Percentiles rank a stretch among this genome's conserved stretches.
Evolutionary conservation across 2,797 vertebrate genomes (phyloP).

Genomic region (Pelodytes ibericus): DNA sequence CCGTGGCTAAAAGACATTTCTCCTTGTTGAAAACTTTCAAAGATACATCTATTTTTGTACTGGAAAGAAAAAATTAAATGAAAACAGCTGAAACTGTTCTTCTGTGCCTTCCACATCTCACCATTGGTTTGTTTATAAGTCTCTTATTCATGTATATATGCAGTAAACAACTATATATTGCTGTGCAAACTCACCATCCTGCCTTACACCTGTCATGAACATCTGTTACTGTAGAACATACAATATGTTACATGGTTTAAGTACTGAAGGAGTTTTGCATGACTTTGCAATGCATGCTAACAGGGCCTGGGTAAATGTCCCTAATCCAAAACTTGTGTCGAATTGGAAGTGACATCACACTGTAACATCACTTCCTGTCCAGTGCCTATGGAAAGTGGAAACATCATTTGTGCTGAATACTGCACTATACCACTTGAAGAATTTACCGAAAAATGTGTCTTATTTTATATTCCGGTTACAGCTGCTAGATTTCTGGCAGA

Average conservation of each 20-base stretch:
- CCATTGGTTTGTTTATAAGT: neutral
- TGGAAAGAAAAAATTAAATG: conserved; percentile 31
- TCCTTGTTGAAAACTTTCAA: conserved; percentile 17
- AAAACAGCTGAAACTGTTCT: conserved; percentile 32
- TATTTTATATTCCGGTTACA: neutral
- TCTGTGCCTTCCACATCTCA: conserved; percentile 38
- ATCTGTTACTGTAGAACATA: conserved; percentile 1
- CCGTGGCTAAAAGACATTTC: neutral
- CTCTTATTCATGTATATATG: conserved; percentile 22
- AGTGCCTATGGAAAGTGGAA: neutral
- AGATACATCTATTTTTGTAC: conserved; percentile 51
- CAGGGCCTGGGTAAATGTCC: neutral
- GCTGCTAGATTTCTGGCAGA: neutral
- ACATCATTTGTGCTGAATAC: neutral
- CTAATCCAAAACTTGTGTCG: too few relatives aligned
- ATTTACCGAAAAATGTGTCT: too few relatives aligned
- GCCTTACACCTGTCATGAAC: conserved; percentile 18
- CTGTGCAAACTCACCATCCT: neutral
- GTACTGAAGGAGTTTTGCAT: neutral
- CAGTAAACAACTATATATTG: neutral
- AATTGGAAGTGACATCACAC: neutral
- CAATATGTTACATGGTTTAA: neutral
- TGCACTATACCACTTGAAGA: too few relatives aligned
- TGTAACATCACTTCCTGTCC: neutral
- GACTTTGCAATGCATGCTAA: neutral